phyloP scores from a whole-genome alignment of 2,113 vertebrate species.

The Oryzias celebensis region DNA sequence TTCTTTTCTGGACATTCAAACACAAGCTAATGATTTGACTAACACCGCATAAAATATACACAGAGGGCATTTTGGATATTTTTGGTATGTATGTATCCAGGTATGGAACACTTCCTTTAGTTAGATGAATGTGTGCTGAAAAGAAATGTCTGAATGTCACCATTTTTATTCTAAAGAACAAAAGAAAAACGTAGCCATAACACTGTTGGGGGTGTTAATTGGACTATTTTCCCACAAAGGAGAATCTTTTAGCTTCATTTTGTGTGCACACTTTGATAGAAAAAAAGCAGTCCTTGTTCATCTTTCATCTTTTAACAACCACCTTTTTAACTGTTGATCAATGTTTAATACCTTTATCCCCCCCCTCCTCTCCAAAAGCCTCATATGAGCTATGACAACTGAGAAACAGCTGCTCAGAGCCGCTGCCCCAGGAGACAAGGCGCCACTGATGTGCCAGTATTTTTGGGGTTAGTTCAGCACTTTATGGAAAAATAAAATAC shows the following conservation, averaged over 20 bases:
- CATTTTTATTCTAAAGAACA: too few species aligned
- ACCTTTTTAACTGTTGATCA: neutral
- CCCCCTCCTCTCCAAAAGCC: conserved; percentile 2
- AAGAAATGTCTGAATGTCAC: too few species aligned
- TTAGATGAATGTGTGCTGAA: too few species aligned
- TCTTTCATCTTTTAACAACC: neutral
- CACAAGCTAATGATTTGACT: too few species aligned
- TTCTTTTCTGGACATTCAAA: too few species aligned
- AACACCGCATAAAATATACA: too few species aligned
- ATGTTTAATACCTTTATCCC: conserved; percentile 5
- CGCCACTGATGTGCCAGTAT: conserved; percentile 13
- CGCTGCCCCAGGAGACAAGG: conserved; percentile 43
- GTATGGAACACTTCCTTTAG: too few species aligned
- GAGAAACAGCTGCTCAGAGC: conserved; percentile 51
- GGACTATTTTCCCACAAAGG: conserved; percentile 37
- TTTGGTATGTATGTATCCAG: too few species aligned
- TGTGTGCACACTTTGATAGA: conserved; percentile 8
- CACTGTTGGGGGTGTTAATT: conserved; percentile 54
- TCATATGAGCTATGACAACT: conserved; percentile 49
- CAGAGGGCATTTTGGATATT: too few species aligned
- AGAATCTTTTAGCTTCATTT: conserved; percentile 32
- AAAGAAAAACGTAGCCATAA: neutral
- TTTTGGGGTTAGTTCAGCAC: conserved; percentile 26
- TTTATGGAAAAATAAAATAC: conserved; percentile 20
- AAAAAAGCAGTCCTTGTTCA: neutral